These are phyloP conservation scores for Malurus splendens DNA, from an alignment of 2,797 vertebrate genomes.

Conservation along the genomic window DNA sequence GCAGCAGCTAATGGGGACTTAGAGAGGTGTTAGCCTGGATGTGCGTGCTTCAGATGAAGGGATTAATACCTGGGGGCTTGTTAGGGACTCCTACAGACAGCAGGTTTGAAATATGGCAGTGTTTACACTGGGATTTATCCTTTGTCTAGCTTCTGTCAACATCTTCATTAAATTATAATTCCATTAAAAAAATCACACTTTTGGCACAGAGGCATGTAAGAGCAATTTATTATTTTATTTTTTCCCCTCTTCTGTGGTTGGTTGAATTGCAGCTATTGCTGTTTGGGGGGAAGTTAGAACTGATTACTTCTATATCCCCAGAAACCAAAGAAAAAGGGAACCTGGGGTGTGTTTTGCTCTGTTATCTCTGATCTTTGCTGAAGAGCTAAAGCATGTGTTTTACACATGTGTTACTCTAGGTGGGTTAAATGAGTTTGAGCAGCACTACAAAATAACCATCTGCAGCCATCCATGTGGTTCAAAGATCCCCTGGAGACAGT, in stretches of 20 bases:
- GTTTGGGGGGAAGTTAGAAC: neutral
- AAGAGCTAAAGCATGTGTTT: neutral
- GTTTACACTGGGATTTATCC: neutral
- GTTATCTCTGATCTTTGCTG: neutral
- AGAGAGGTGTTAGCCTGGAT: neutral
- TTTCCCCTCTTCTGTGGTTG: neutral
- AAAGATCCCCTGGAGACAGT: neutral
- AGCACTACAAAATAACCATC: neutral
- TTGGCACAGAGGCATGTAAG: neutral
- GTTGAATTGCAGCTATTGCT: neutral
- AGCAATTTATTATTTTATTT: neutral
- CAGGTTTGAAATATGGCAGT: neutral
- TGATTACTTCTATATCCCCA: neutral
- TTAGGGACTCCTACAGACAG: neutral
- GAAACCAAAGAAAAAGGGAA: neutral
- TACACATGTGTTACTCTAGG: neutral
- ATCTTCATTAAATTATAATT: neutral
- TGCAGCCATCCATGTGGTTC: neutral
- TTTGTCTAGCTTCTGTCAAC: neutral
- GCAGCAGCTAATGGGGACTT: slow-evolving; percentile 3
- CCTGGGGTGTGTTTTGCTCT: neutral
- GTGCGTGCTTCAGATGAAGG: neutral
- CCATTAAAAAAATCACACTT: neutral
- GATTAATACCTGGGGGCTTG: slow-evolving; percentile 3
- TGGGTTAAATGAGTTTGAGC: neutral